Base-by-base conservation (phyloP, 2,797 vertebrate genomes). In the Dendrocincla tyrannina region DNA sequence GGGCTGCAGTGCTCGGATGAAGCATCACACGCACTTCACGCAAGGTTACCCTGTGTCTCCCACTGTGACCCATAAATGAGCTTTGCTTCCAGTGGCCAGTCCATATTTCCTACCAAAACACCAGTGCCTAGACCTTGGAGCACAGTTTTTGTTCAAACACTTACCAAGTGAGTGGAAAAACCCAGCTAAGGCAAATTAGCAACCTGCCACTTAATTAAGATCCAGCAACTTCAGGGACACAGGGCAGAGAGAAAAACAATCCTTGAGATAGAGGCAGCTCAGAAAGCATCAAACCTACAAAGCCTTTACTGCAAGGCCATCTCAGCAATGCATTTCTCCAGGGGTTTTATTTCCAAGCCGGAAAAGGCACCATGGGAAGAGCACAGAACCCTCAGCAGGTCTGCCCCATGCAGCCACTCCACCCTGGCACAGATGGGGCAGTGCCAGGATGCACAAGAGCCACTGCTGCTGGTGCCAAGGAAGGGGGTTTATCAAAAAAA, bases 11-110 rank as follows among this genome's bases (percentile, higher is more conserved):
- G 46, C 46, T 72, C 8, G 2, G 13, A 32, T 1, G 41, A 8
- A 74, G 49, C 33, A 1, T 5, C 7, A 5, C 1, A 1, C 1
- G 13, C 2, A 0, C 42, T 18, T 30, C 7, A 1, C 7, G 9
- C 10, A 7, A 6, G 20, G 13, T 13, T 9, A 32, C 49, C 35
- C 67, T 2, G 3, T 2, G 11, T 23, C 33, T 41, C 70, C 17
- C 27, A 23, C 32, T 2, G 0, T 2, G 19, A 56, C 1, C 37
- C 39, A 5, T 2, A 56, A 79, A 30, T 0, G 24, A 82, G 52
- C 66, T 1, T 32, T 49, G 17, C 37, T 52, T 59, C 62, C 69
- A 53, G 49, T 1, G 28, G 24, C 22, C 1, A 1, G 44, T 0
- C 2, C 20, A 18, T 8, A 66, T 33, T 64, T 33, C 52, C 69